phyloP scores from a whole-genome alignment of 2,888 invertebrate species.

The Pomacea canaliculata region DNA sequence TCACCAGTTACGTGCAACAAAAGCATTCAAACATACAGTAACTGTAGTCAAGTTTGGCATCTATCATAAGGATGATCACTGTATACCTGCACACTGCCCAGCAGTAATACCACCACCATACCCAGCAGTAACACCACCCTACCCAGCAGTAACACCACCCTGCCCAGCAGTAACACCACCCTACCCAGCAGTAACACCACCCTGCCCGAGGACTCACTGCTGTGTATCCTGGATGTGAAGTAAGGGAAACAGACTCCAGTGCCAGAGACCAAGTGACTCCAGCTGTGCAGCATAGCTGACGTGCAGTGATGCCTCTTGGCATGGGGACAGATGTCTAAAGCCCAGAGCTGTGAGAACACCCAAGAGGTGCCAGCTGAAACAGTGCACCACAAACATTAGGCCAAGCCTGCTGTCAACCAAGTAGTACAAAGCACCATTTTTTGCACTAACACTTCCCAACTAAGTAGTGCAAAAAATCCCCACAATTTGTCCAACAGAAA shows the following conservation, averaged over 20 bases:
- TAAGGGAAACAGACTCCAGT: slow-evolving; percentile 87
- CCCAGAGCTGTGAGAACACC: slow-evolving; percentile 79
- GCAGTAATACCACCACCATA: no score
- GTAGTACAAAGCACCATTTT: no score
- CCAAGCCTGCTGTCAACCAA: no score
- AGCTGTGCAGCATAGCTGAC: slow-evolving; percentile 85
- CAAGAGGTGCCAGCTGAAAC: slow-evolving; percentile 81
- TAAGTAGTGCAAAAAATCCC: background rate
- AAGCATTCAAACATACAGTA: no score
- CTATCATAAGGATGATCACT: no score
- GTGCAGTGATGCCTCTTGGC: slow-evolving; percentile 76
- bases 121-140: no score
- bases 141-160: background rate
- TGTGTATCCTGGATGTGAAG: slow-evolving; percentile 59
- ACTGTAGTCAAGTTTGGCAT: no score
- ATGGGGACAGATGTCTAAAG: slow-evolving; percentile 73
- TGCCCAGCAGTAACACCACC: background rate
- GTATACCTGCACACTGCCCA: no score
- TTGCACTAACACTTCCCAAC: no score
- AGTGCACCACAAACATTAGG: background rate
- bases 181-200: no score
- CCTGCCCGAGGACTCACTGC: background rate
- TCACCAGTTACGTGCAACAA: no score
- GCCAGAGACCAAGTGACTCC: slow-evolving; percentile 86
- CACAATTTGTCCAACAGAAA: background rate